Base-by-base conservation (phyloP, 2,797 vertebrate genomes). In the Notolabrus celidotus region DNA sequence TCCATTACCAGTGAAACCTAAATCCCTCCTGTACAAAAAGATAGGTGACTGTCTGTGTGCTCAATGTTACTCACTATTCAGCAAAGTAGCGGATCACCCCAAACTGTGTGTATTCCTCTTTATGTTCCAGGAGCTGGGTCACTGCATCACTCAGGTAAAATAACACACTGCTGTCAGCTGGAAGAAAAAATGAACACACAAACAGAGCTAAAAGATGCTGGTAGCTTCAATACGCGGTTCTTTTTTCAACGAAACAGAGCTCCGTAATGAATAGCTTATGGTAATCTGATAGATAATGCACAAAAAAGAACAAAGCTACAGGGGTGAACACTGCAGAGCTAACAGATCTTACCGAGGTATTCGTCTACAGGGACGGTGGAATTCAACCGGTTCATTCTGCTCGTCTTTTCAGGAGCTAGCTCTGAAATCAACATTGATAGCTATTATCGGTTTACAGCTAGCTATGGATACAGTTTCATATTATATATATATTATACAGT, bases 141-240 rank as follows among this genome's bases (percentile, higher is more conserved):
- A 99, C 95, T 22, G 97, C 96, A 84, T 99, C 98, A 65, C 96
- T 97, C 89, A 99, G 92, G 81, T 99, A 99, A 1, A 96, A 97
- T 63, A 97, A 88, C 77, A 97, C 96, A 70, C 95, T 93, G 62
- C 92, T 96, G 86, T 97, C 96, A 71, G 95, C 98, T 99, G 88
- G 19, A 86, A 83, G 73, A 29, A 65, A 57, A 3, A 79, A 31
- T 9, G 3, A 5, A 25, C 12, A 22, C 0, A 56, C 17, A 55
- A 0, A 52, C 4, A 27, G 7, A 25, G 36, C 47, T 5, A 4
- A 4, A n/a, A 17, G 10, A 47, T 19, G 19, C 11, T n/a, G 2
- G 9, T 5, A 16, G 45, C 22, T 22, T 29, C 20, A 46, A 2
- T 38, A 11, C 5, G 29, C 8, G 29, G 31, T 4, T 8, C 7